Evolutionary conservation across 2,113 vertebrate genomes (phyloP).

Genomic region (Machaerirhynchus nigripectus): DNA sequence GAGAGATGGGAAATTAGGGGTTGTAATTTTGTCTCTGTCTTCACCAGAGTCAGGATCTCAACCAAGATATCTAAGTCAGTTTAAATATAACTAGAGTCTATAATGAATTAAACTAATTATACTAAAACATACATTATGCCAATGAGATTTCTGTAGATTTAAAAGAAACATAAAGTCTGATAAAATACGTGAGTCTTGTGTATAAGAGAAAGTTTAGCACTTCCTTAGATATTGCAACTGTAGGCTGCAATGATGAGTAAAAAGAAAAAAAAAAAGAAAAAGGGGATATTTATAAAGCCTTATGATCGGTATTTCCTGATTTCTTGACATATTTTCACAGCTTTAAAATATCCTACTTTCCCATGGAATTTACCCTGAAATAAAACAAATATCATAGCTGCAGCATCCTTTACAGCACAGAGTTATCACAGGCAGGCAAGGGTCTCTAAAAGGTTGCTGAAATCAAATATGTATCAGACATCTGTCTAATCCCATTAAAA

Average conservation of each 20-base stretch:
- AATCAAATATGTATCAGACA: conserved; percentile 16
- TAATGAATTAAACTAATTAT: neutral
- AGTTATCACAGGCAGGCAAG: neutral
- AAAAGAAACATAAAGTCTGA: neutral
- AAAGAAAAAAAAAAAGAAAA: neutral
- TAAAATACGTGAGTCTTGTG: neutral
- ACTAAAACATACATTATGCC: neutral
- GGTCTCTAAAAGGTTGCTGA: neutral
- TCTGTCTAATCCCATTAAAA: conserved; percentile 24
- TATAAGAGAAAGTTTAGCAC: neutral
- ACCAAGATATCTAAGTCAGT: neutral
- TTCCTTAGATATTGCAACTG: neutral
- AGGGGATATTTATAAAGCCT: neutral
- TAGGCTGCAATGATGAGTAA: neutral
- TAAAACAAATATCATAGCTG: conserved; percentile 34
- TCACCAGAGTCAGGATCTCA: neutral
- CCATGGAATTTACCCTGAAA: conserved; percentile 38
- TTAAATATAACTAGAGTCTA: neutral
- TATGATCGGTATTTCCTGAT: neutral
- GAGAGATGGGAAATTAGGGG: neutral
- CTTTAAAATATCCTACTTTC: conserved; percentile 10
- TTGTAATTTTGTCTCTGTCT: neutral
- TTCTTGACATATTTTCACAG: neutral
- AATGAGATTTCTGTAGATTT: neutral
- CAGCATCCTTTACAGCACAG: neutral